Evolutionary conservation across 2,113 vertebrate genomes (phyloP), one percentile per base, ranked within the genome.

Genomic region (Brachionichthys hirsutus): DNA sequence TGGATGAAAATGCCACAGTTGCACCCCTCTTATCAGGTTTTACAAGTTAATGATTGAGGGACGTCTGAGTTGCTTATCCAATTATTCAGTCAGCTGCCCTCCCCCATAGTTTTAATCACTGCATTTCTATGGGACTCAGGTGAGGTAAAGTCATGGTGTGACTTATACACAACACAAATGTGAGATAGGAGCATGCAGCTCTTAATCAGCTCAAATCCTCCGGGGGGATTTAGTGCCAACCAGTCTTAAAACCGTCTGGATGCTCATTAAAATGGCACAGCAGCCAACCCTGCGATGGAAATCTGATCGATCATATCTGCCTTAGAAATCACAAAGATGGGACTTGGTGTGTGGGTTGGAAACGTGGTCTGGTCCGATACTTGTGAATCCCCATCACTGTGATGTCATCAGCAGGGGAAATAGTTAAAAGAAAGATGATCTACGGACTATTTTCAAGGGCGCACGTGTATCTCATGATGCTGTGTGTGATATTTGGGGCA

Each of bases 401-500:
- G 74, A 73, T 47, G 43, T 54, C 78, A 72, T 56, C 54, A 64
- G 54, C 54, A 47, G 60, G 68, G 63, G 72, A 63, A 52, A 54
- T 14, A n/a, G 56, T 64, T 56, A 78, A 50, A 11, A 85, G 71
- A 77, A 52, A 36, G 62, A 61, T n/a, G 34, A 59, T 35, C 50
- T 40, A 0, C 22, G 63, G 71, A 70, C 73, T 52, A 48, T 78
- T 70, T 58, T 86, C 86, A 86, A 89, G 87, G 88, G 77, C 88
- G 60, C 85, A 75, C 77, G 73, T 87, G 83, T 55, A 30, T 60
- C 74, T 80, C 58, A 20, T 78, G 85, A 82, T 81, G 75, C 78
- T 83, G 78, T 76, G 70, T 58, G 71, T 42, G 69, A 79, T 82
- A 86, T 88, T 82, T 85, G 79, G 86, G 79, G 61, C 82, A 75